Evolutionary conservation across 2,888 invertebrate genomes (phyloP).

Genomic region (Scaptomyza parva): DNA sequence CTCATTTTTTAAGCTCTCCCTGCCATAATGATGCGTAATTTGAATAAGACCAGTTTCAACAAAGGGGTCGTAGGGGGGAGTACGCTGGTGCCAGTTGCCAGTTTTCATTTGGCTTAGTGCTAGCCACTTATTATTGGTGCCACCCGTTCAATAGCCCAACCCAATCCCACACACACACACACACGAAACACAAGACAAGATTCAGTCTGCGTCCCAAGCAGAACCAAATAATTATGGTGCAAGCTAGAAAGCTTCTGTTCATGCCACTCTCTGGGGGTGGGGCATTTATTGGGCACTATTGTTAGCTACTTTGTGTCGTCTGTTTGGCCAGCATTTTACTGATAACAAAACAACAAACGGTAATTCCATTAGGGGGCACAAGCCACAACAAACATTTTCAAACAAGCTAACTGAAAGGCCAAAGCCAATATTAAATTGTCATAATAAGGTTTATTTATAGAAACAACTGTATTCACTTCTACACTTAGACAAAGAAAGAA

Average conservation of each 20-base stretch:
- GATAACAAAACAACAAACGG: conserved; percentile 69
- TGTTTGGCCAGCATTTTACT: conserved; percentile 59
- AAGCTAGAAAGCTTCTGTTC: conserved; percentile 1
- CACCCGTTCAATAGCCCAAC: conserved; percentile 37
- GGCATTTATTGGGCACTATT: conserved; percentile 44
- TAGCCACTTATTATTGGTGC: conserved; percentile 49
- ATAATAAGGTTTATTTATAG: conserved; percentile 75
- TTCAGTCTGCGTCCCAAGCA: conserved; percentile 17
- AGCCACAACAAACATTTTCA: conserved; percentile 40
- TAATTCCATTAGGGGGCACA: conserved; percentile 66
- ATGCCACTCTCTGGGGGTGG: conserved; percentile 11
- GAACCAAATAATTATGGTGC: conserved; percentile 62
- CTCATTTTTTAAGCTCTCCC: conserved; percentile 49
- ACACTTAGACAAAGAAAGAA: not conserved
- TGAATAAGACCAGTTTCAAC: conserved; percentile 63
- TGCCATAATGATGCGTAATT: conserved; percentile 75
- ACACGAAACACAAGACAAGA: conserved; percentile 36
- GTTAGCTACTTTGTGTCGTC: conserved; percentile 56
- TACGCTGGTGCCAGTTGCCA: too few relatives aligned
- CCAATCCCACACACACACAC: too few relatives aligned
- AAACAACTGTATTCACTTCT: conserved; percentile 5
- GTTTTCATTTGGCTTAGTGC: conserved; percentile 77
- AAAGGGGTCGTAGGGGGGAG: not conserved
- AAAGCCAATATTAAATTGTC: conserved; percentile 76
- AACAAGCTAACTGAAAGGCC: conserved; percentile 46